A percentile compares a stretch with the other conserved stretches of the same genome.
Conservation (phyloP, 2,797 vertebrate genomes). For the Paratrypauchen microcephalus region DNA sequence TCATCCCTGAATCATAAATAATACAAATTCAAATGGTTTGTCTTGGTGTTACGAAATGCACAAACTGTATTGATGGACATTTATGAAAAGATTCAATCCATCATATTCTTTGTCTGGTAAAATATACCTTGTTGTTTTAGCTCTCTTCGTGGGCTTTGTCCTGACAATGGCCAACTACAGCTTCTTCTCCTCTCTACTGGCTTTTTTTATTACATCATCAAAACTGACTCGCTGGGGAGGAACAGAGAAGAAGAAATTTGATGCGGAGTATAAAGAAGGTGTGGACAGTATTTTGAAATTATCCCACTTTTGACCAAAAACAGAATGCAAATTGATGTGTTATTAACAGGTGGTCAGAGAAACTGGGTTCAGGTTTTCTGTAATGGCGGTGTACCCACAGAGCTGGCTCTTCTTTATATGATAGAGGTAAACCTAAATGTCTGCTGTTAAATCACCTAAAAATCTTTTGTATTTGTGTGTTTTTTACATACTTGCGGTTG, state of each 20-base stretch:
- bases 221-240: conserved; percentile 92
- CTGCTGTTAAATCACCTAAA: not conserved
- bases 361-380: conserved; percentile 97
- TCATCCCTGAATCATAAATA: too few species aligned
- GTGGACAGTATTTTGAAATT: not conserved
- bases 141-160: conserved; percentile 90
- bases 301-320: not conserved
- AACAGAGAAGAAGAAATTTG: conserved; percentile 84
- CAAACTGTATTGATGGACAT: not conserved
- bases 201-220: conserved; percentile 91
- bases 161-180: conserved; percentile 93
- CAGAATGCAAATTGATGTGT: not conserved
- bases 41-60: too few species aligned
- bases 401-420: conserved; percentile 94
- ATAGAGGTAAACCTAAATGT: conserved; percentile 78
- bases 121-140: conserved; percentile 62
- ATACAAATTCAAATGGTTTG: not conserved
- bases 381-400: conserved; percentile 91
- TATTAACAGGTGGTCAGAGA: conserved; percentile 87
- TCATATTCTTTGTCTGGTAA: not conserved
- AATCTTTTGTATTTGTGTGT: not conserved
- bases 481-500: not conserved
- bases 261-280: conserved; percentile 95
- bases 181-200: conserved; percentile 88
- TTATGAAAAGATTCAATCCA: not conserved